Evolutionary conservation across 2,797 vertebrate species (phyloP).

Genomic region (Menidia menidia): DNA sequence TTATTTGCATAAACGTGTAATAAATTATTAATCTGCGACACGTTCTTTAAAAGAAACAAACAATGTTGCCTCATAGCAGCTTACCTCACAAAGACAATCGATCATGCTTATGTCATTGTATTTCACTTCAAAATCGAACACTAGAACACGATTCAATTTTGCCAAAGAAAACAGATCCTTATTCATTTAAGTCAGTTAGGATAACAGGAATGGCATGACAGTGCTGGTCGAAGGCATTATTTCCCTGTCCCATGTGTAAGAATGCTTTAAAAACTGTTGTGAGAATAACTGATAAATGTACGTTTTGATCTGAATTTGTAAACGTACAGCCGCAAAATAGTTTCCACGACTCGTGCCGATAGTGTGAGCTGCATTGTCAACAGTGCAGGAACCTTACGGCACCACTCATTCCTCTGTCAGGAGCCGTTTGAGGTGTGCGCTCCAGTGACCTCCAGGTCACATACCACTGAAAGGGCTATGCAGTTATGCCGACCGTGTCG

Average conservation of each 20-base stretch:
- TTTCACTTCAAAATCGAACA: not conserved
- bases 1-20: not conserved
- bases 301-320: not conserved
- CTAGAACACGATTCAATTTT: not conserved
- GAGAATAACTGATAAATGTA: not conserved
- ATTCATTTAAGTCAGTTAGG: not conserved
- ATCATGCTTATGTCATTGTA: not conserved
- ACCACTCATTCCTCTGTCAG: conserved; percentile 58
- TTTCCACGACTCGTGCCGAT: conserved; percentile 50
- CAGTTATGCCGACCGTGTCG: conserved; percentile 74
- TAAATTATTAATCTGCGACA: not conserved
- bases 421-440: conserved; percentile 68
- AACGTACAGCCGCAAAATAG: conserved; percentile 4
- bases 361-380: conserved; percentile 38
- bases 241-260: not conserved
- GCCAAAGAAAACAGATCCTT: not conserved
- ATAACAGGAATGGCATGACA: not conserved
- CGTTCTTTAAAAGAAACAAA: not conserved
- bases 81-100: not conserved
- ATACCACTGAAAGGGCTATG: conserved; percentile 71
- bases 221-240: too few species aligned
- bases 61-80: not conserved
- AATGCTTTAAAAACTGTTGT: not conserved
- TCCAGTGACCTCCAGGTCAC: conserved; percentile 75
- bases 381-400: conserved; percentile 35